phyloP scores from a whole-genome alignment of 2,888 invertebrate species.

The Ferdinandea cuprea region DNA sequence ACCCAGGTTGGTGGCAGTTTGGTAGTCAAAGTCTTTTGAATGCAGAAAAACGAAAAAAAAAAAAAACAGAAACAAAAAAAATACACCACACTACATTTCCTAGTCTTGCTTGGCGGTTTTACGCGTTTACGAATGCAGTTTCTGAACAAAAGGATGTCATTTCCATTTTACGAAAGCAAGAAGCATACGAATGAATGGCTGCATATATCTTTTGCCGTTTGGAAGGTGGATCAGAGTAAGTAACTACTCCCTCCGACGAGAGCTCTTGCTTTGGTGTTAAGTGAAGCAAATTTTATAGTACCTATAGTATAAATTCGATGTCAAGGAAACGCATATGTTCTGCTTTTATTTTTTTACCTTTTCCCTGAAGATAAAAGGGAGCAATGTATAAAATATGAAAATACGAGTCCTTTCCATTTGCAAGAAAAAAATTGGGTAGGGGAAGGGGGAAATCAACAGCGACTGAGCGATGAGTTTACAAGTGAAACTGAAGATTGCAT shows the following conservation, averaged over 20 bases:
- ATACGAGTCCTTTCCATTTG: not conserved
- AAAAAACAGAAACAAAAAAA: too few relatives aligned
- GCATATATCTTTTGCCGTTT: not conserved
- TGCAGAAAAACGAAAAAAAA: not conserved
- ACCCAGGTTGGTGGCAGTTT: not conserved
- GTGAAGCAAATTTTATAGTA: conserved; percentile 1
- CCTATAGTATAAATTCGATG: conserved; percentile 8
- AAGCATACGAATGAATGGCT: not conserved
- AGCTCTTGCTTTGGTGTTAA: conserved; percentile 15
- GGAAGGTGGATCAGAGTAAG: not conserved
- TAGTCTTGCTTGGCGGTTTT: not conserved
- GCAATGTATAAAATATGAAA: too few relatives aligned
- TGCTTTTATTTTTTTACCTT: not conserved
- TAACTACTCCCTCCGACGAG: not conserved
- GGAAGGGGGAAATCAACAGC: not conserved
- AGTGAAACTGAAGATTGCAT: not conserved
- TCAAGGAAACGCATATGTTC: conserved; percentile 3
- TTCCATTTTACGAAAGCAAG: not conserved
- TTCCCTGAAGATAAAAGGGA: too few relatives aligned
- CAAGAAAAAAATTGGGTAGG: not conserved
- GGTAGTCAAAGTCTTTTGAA: not conserved
- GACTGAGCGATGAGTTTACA: not conserved
- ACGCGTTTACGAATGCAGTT: not conserved
- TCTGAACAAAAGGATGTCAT: not conserved
- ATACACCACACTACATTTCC: too few relatives aligned